Conservation (phyloP, 1,140 invertebrate species). For the Trichonephila clavipes region DNA sequence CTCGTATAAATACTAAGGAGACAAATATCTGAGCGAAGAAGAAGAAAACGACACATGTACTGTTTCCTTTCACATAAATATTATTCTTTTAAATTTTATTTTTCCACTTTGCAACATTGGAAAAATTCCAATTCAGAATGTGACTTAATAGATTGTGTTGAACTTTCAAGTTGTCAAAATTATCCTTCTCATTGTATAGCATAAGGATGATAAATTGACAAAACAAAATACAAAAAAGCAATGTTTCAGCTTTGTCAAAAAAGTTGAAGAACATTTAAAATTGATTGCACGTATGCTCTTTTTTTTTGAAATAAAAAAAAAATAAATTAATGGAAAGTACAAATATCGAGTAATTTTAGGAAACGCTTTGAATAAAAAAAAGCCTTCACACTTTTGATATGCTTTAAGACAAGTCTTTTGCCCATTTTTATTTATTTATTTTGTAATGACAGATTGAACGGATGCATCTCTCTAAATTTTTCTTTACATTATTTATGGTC, state of each 20-base stretch:
- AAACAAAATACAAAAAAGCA: neutral
- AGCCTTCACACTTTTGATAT: neutral
- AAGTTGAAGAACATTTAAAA: neutral
- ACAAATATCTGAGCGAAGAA: neutral
- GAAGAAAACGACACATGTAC: neutral
- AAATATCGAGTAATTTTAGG: neutral
- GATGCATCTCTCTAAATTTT: neutral
- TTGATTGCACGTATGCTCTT: neutral
- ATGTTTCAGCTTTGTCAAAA: neutral
- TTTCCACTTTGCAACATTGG: neutral
- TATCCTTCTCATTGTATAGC: neutral
- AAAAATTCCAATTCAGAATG: neutral
- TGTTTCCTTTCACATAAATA: neutral
- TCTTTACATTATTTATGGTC: neutral
- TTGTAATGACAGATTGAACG: neutral
- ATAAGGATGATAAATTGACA: neutral
- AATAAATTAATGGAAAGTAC: neutral
- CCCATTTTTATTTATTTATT: neutral
- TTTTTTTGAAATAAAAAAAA: neutral
- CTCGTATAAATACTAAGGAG: neutral
- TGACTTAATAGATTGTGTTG: constrained; percentile 14
- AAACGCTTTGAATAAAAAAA: neutral
- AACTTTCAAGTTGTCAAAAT: constrained; percentile 11
- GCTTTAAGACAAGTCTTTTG: neutral
- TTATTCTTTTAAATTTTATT: neutral